Evolutionary conservation across 2,113 vertebrate genomes (phyloP), one percentile per base, ranked within the genome.

Genomic region (Heloderma charlesbogerti): DNA sequence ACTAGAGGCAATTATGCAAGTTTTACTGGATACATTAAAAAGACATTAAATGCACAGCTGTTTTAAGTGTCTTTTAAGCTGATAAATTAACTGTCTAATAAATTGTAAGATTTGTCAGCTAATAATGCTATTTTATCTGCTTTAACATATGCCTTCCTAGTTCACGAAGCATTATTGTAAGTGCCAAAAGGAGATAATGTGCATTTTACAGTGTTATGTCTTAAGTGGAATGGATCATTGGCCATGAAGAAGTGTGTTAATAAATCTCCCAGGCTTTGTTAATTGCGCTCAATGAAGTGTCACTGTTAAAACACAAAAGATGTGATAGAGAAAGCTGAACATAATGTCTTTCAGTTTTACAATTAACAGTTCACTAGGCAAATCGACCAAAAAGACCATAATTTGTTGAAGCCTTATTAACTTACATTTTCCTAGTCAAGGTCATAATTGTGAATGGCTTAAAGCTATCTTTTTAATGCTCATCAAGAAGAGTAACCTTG

Each of bases 221-320:
- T 98, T 98, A 98, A 98, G 97, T 98, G 97, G 97, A 98, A 98
- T 98, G 98, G 98, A 98, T 98, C 98, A 98, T 98, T 98, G 98
- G 97, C 97, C 98, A 97, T 97, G 98, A 97, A 98, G 97, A 97
- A 98, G 97, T 97, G 95, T 97, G 98, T 98, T 98, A 98, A 98
- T 98, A 98, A 98, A 98, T 98, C 98, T 98, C 97, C 92, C 96
- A 98, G 98, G 98, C 97, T 98, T 98, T 98, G 97, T 98, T 98
- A 98, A 98, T 98, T 98, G 97, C 97, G 98, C 97, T 98, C 98
- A 98, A 98, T 98, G 98, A 98, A 98, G 97, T 98, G 98, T 98
- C 97, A 97, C 98, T 98, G 97, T 98, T 98, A 98, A 98, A 98
- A 98, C 97, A 98, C 98, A 98, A 98, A 98, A 98, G 98, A 98